Evolutionary conservation across 2,888 invertebrate species (phyloP).

Genomic region (Koerneria pararmatus): DNA sequence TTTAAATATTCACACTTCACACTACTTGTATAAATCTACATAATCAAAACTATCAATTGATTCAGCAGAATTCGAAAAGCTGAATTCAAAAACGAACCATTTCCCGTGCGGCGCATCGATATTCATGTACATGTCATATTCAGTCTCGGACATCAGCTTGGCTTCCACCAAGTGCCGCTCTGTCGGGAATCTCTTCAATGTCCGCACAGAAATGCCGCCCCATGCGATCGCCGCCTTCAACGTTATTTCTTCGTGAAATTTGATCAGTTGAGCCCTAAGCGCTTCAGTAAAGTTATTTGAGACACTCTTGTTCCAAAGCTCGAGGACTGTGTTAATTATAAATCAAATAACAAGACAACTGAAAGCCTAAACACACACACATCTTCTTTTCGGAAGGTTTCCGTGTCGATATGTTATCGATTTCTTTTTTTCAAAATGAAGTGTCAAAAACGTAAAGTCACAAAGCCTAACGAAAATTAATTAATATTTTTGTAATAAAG

Average conservation of each 20-base stretch:
- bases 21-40: neutral
- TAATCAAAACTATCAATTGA: neutral
- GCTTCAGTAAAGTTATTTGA: too few species aligned
- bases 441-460: too few species aligned
- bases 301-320: too few species aligned
- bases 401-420: too few species aligned
- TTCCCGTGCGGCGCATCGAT: slow-evolving; percentile 63
- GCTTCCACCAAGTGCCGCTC: slow-evolving; percentile 63
- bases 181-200: slow-evolving; percentile 63
- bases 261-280: too few species aligned
- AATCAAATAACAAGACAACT: too few species aligned
- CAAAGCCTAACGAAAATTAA: too few species aligned
- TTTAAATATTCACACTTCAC: neutral
- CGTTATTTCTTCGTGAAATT: neutral
- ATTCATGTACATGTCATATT: slow-evolving; percentile 61
- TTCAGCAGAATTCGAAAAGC: neutral
- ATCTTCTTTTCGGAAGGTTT: too few species aligned
- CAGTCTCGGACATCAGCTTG: slow-evolving; percentile 62
- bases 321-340: too few species aligned
- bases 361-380: too few species aligned
- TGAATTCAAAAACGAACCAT: slow-evolving; percentile 50
- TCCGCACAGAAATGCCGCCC: slow-evolving; percentile 56
- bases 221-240: slow-evolving; percentile 56
- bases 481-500: too few species aligned
- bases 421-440: too few species aligned